Evolutionary conservation across 2,113 vertebrate genomes (phyloP).

Genomic region (Chloebia gouldiae): DNA sequence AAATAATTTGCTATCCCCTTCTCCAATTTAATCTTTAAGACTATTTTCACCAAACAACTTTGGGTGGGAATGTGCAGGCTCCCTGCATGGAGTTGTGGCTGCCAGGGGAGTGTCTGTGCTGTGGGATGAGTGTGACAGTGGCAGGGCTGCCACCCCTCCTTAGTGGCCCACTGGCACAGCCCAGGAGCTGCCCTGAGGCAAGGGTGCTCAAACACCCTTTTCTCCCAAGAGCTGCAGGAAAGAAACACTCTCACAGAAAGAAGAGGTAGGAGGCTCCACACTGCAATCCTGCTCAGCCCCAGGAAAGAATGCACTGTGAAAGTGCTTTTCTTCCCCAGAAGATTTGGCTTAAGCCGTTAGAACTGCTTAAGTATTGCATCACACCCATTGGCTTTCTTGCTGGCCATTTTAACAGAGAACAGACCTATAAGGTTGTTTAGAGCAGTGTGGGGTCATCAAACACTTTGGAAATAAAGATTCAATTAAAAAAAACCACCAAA

Average conservation of each 20-base stretch:
- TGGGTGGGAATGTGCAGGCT: neutral
- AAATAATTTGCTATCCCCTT: neutral
- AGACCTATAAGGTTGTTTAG: neutral
- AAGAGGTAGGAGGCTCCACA: neutral
- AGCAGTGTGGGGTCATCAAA: neutral
- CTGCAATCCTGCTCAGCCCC: neutral
- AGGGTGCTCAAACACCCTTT: neutral
- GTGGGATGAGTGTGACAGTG: rapidly evolving
- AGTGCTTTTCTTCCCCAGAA: neutral
- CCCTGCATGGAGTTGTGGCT: rapidly evolving
- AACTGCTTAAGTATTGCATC: neutral
- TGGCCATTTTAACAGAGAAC: neutral
- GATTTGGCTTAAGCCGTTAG: neutral
- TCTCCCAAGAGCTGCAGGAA: neutral
- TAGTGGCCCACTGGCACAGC: neutral
- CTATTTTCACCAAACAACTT: neutral
- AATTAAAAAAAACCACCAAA: neutral
- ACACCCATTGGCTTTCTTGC: neutral
- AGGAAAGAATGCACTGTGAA: neutral
- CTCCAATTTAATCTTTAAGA: neutral
- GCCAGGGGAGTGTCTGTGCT: neutral
- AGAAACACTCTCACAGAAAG: neutral
- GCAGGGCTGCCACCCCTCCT: neutral
- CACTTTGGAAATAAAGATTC: neutral
- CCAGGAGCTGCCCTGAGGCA: neutral